Percentiles rank a stretch among this genome's conserved stretches.
These are phyloP conservation scores for Chromoteleia sp. DNA, from an alignment of 2,888 invertebrate genomes.

Conservation along the genomic window DNA sequence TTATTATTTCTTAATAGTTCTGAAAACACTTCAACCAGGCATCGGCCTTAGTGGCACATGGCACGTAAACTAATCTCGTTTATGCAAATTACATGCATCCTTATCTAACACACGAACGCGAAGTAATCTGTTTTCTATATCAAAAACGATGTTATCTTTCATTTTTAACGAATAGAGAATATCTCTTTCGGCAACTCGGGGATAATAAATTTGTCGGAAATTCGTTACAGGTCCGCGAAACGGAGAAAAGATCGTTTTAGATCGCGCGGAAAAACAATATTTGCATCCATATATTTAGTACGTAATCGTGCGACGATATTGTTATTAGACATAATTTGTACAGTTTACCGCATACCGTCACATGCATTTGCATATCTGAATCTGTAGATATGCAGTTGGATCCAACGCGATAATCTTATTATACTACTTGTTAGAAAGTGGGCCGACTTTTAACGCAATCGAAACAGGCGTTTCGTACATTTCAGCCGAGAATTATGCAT, in stretches of 20 bases:
- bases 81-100: conserved; percentile 53
- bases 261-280: background rate
- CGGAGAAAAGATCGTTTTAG: too few species aligned
- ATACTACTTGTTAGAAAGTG: conserved; percentile 62
- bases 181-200: background rate
- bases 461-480: conserved; percentile 31
- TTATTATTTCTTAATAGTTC: conserved; percentile 26
- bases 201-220: too few species aligned
- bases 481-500: conserved; percentile 15
- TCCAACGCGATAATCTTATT: conserved; percentile 57
- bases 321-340: conserved; percentile 36
- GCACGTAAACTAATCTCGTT: conserved; percentile 41
- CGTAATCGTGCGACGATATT: background rate
- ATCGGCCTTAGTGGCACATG: conserved; percentile 28
- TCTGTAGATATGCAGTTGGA: conserved; percentile 54
- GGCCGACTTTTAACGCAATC: conserved; percentile 61
- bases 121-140: conserved; percentile 26
- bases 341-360: conserved; percentile 11
- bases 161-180: conserved; percentile 7
- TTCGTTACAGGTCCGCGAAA: too few species aligned
- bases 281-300: background rate
- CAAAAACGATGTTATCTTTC: conserved; percentile 11
- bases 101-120: conserved; percentile 18
- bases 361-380: conserved; percentile 47
- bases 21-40: conserved; percentile 16